Base-by-base conservation (phyloP, 2,113 vertebrate species). In the Bos indicus region DNA sequence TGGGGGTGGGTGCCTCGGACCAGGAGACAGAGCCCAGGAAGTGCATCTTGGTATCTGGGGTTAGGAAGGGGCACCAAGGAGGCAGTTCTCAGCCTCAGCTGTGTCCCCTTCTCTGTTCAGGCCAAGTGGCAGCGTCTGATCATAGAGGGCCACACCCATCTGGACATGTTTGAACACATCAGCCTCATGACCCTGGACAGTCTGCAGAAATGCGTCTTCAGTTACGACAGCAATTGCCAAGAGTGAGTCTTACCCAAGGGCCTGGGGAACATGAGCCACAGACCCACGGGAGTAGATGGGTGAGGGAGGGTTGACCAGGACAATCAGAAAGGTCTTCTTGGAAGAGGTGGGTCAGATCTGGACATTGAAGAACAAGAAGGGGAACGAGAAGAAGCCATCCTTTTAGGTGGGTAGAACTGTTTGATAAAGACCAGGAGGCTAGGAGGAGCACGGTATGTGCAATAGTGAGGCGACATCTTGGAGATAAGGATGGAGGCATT, bases 141-240 rank as follows among this genome's bases (percentile, higher is more conserved):
- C 3, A 95, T 93, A 0, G 56, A 77, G 5, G 99, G 99, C 4
- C 59, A 15, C 0, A n/a, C 91, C 4, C 97, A 80, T 4, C 4
- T 99, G 5, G 99, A 99, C 78, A 99, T 99, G 99, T 99, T 99
- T 95, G 98, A 99, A 36, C 99, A 99, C 0, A 67, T 99, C 94
- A 99, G 99, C 85, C 99, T 99, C 81, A 99, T 99, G 99, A 99
- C 99, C 0, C 97, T 99, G 97, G 99, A 99, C 97, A 99, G 98
- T 57, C 98, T 99, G 7, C 98, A 99, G 90, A 99, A 99, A 94
- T 99, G 99, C 26, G 99, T 99, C 96, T 99, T 99, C 98, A 99
- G 99, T 98, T 99, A 99, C 1, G 95, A 99, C 95, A 99, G 99
- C 98, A 98, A 98, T 97, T 99, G 99, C 96, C 99, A 99, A 94